Percentiles rank a stretch among this genome's conserved stretches.
These are phyloP conservation scores for Eucera pruinosa DNA, from an alignment of 2,888 invertebrate genomes.

Conservation along the genomic window DNA sequence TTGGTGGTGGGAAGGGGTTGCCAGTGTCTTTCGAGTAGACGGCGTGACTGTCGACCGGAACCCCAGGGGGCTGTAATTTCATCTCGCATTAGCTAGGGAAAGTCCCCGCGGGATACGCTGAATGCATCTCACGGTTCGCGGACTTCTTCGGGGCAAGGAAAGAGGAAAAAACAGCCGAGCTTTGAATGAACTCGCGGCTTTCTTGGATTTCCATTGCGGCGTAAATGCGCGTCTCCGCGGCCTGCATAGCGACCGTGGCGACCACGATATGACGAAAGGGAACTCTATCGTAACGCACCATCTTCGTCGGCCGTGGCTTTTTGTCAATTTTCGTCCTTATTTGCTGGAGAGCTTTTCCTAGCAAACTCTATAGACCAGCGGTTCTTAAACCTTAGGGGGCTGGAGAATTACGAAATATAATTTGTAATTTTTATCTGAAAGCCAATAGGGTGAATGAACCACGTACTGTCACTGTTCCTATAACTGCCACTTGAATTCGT, in stretches of 20 bases:
- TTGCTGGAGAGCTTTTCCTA: no score
- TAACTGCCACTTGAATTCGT: no score
- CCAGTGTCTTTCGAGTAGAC: conserved; percentile 67
- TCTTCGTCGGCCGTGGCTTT: conserved; percentile 30
- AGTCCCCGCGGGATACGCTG: conserved; percentile 69
- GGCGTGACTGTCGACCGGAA: conserved; percentile 67
- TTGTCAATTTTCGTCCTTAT: conserved; percentile 71
- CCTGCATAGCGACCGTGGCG: conserved; percentile 35
- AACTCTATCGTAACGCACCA: neutral
- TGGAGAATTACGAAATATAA: no score
- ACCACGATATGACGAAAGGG: conserved; percentile 17
- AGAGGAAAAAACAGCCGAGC: conserved; percentile 51
- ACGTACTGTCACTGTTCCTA: no score
- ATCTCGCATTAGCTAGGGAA: conserved; percentile 73
- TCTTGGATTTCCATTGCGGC: conserved; percentile 70
- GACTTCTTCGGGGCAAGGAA: conserved; percentile 58
- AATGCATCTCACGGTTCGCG: conserved; percentile 72
- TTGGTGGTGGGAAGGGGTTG: conserved; percentile 17
- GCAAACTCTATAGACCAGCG: no score
- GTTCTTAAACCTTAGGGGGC: no score
- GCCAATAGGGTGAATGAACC: no score
- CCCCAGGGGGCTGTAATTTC: conserved; percentile 72
- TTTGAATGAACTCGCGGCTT: conserved; percentile 66
- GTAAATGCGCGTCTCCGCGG: conserved; percentile 63
- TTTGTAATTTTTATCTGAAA: no score